Conservation (phyloP, 2,113 vertebrate genomes). For the Antennarius striatus region DNA sequence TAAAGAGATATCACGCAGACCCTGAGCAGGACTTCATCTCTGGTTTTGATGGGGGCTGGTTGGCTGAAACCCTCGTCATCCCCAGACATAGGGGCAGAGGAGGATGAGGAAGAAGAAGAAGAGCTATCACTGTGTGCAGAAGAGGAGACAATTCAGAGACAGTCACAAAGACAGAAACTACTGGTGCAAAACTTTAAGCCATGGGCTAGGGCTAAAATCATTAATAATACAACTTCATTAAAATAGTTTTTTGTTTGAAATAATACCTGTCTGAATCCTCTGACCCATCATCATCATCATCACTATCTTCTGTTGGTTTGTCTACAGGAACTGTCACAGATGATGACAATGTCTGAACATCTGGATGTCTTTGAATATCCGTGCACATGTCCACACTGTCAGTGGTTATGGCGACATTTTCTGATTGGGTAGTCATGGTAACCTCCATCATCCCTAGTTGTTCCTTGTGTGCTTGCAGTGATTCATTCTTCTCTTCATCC, state of each 20-base stretch:
- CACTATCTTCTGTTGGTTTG: neutral
- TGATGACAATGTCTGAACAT: fast-evolving
- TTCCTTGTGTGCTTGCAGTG: neutral
- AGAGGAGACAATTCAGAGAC: neutral
- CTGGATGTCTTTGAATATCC: neutral
- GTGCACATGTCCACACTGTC: neutral
- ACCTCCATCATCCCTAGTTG: constrained; percentile 44
- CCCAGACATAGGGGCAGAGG: neutral
- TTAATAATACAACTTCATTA: neutral
- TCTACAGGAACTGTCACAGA: neutral
- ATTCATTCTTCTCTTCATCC: constrained; percentile 23
- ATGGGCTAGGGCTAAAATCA: neutral
- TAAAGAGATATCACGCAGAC: constrained; percentile 31
- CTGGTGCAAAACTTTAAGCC: too few relatives aligned
- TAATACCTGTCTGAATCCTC: constrained; percentile 65
- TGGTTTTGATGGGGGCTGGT: constrained; percentile 50
- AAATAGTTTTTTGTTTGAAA: neutral
- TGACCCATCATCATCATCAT: neutral
- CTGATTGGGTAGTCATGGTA: constrained; percentile 8
- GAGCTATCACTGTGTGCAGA: constrained; percentile 60
- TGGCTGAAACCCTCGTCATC: constrained; percentile 68
- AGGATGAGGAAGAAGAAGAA: constrained; percentile 54
- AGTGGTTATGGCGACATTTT: neutral
- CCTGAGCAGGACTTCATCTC: constrained; percentile 63
- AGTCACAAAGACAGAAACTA: neutral